Evolutionary conservation across 2,888 invertebrate species (phyloP).

Genomic region (Drosophila helvetica): DNA sequence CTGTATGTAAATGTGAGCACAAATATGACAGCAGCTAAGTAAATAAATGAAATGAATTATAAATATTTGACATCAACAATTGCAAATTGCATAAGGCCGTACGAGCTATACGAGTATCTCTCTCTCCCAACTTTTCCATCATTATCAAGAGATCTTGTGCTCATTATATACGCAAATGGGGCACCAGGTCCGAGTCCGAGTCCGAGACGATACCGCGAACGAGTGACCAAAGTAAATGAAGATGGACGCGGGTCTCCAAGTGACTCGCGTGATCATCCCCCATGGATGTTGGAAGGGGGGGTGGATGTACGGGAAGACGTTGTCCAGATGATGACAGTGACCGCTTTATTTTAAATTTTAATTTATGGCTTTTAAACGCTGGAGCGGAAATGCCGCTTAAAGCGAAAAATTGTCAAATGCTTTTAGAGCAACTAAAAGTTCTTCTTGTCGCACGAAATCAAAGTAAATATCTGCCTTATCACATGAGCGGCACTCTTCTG

Average conservation of each 20-base stretch:
- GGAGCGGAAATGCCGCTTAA: constrained; percentile 77
- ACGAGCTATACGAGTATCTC: neutral
- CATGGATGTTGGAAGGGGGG: neutral
- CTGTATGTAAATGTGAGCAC: constrained; percentile 17
- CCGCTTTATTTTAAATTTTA: constrained; percentile 77
- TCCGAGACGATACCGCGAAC: too few species aligned
- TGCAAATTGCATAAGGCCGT: constrained; percentile 51
- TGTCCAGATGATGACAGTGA: constrained; percentile 65
- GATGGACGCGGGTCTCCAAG: constrained; percentile 68
- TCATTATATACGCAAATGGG: constrained; percentile 64
- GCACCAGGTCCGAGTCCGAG: constrained; percentile 27
- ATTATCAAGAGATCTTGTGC: constrained; percentile 42
- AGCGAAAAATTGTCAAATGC: constrained; percentile 64
- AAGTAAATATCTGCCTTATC: constrained; percentile 45
- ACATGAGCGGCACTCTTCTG: constrained; percentile 33
- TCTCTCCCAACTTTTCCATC: constrained; percentile 6
- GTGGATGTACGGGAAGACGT: constrained; percentile 11
- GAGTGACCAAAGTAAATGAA: constrained; percentile 66
- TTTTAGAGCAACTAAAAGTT: constrained; percentile 38
- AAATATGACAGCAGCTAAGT: constrained; percentile 57
- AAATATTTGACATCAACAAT: constrained; percentile 72
- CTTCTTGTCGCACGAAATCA: constrained; percentile 46
- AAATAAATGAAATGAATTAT: constrained; percentile 77
- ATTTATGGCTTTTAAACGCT: constrained; percentile 70
- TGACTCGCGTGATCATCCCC: constrained; percentile 60